Percentiles rank a stretch among this genome's conserved stretches.
Conservation (phyloP, 2,888 invertebrate species). For the Acrobasis consociella region DNA sequence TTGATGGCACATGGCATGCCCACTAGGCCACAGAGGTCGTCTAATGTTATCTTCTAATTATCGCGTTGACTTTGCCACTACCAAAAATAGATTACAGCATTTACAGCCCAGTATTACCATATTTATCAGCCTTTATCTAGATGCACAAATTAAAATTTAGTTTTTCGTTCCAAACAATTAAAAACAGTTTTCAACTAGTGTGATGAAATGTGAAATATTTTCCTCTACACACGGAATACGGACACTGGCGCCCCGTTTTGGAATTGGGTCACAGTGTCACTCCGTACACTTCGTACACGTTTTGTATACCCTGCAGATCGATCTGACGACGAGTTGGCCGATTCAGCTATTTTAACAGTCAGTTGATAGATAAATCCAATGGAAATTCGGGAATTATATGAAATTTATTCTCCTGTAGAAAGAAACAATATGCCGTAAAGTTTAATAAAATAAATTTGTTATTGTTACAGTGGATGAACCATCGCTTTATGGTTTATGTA, state of each 20-base stretch:
- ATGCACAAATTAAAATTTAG: neutral
- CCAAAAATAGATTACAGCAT: too few relatives aligned
- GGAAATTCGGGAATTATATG: slow-evolving; percentile 8
- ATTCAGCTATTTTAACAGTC: slow-evolving; percentile 31
- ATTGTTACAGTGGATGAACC: too few relatives aligned
- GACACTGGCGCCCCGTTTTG: slow-evolving; percentile 54
- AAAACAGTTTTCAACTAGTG: slow-evolving; percentile 11
- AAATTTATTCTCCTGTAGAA: slow-evolving; percentile 1
- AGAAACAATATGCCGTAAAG: neutral
- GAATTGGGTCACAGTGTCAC: slow-evolving; percentile 71
- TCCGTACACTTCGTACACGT: slow-evolving; percentile 50
- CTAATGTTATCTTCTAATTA: too few relatives aligned
- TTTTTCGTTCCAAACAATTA: slow-evolving; percentile 1
- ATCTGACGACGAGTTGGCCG: slow-evolving; percentile 50
- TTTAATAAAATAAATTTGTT: slow-evolving; percentile 2
- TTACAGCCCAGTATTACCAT: too few relatives aligned
- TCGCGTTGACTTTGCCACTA: too few relatives aligned
- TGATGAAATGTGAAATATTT: slow-evolving; percentile 22
- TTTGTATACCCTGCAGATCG: slow-evolving; percentile 42
- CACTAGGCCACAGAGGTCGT: too few relatives aligned
- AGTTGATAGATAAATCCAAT: slow-evolving; percentile 34
- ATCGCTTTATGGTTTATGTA: too few relatives aligned
- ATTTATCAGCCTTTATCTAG: neutral
- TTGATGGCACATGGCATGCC: too few relatives aligned
- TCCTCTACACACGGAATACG: slow-evolving; percentile 30